Evolutionary conservation across 2,797 vertebrate genomes (phyloP).

Genomic region (Esox masquinongy): DNA sequence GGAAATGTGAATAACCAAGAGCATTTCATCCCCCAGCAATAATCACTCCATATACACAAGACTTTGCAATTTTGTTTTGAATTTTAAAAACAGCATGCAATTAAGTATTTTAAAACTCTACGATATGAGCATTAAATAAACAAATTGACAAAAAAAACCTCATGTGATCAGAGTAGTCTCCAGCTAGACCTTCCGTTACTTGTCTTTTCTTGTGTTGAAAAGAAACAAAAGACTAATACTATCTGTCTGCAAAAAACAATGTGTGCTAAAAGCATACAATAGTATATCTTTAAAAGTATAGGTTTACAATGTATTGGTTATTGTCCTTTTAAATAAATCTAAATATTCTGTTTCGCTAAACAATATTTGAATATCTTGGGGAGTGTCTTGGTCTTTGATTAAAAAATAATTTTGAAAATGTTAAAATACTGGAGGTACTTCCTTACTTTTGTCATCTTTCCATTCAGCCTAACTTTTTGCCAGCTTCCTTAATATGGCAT

Average conservation of each 20-base stretch:
- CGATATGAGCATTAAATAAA: not conserved
- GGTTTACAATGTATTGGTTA: not conserved
- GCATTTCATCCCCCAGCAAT: slow-evolving; percentile 6
- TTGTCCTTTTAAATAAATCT: not conserved
- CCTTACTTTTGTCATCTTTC: too few relatives aligned
- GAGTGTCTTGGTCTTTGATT: not conserved
- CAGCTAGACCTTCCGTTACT: not conserved
- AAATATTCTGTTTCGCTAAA: not conserved
- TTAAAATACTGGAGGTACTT: not conserved
- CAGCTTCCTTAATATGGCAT: not conserved
- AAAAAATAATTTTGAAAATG: not conserved
- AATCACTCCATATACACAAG: not conserved
- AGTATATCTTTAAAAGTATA: too few relatives aligned
- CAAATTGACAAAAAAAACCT: not conserved
- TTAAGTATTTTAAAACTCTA: not conserved
- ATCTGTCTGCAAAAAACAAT: too few relatives aligned
- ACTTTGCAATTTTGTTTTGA: slow-evolving; percentile 6
- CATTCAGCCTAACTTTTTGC: not conserved
- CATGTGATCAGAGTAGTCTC: not conserved
- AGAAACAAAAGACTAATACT: not conserved
- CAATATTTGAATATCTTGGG: not conserved
- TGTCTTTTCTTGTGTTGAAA: not conserved
- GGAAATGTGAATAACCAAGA: slow-evolving; percentile 16
- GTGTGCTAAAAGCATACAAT: too few relatives aligned
- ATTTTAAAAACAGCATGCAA: slow-evolving; percentile 12